These are phyloP conservation scores for Drosophila obscura DNA, from an alignment of 1,140 invertebrate species.

Conservation along the genomic window DNA sequence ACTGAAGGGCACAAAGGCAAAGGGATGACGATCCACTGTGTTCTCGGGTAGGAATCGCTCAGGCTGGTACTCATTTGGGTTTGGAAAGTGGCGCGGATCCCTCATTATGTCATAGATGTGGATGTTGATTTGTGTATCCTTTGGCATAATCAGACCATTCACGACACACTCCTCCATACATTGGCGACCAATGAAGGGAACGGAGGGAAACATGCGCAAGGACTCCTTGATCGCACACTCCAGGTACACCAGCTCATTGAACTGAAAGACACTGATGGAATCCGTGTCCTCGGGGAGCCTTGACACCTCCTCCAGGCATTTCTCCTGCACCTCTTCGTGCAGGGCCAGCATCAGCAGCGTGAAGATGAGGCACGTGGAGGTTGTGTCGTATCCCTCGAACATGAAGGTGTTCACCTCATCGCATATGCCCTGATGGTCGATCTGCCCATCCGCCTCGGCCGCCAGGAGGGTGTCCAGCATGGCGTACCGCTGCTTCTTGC, in stretches of 20 bases:
- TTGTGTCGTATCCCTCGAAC: constrained; percentile 92
- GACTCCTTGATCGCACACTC: constrained; percentile 88
- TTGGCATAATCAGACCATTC: constrained; percentile 83
- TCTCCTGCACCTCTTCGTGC: constrained; percentile 87
- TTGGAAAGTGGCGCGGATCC: constrained; percentile 86
- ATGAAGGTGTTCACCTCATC: constrained; percentile 94
- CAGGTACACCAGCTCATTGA: constrained; percentile 86
- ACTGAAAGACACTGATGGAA: constrained; percentile 84
- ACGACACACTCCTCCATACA: constrained; percentile 84
- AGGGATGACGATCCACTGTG: constrained; percentile 82
- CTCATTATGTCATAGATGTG: constrained; percentile 85
- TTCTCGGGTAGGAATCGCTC: constrained; percentile 89
- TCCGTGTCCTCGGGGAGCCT: constrained; percentile 15
- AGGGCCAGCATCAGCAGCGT: constrained; percentile 86
- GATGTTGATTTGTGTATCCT: constrained; percentile 84
- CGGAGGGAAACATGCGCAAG: constrained; percentile 87
- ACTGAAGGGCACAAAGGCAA: constrained; percentile 86
- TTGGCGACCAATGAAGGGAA: constrained; percentile 87
- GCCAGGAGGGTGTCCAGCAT: constrained; percentile 92
- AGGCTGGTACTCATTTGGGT: constrained; percentile 90
- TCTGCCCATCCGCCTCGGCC: constrained; percentile 84
- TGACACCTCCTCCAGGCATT: constrained; percentile 84
- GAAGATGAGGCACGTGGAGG: constrained; percentile 86
- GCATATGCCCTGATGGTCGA: constrained; percentile 88
- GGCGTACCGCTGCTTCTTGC: constrained; percentile 86